Base-by-base conservation (phyloP, 2,113 vertebrate species). In the Oreotrochilus melanogaster region DNA sequence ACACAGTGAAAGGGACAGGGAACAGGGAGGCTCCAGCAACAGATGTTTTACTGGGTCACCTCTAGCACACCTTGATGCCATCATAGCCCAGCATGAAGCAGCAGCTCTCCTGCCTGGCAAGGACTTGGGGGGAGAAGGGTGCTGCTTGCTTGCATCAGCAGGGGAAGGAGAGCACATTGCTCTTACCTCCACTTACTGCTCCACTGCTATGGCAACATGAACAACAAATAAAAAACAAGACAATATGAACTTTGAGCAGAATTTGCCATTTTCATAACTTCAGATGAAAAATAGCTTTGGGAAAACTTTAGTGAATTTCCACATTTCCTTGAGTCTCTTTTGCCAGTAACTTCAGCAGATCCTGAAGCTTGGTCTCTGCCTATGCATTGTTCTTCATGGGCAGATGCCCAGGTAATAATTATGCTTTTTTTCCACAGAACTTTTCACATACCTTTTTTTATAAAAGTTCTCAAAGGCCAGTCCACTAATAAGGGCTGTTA, bases 91-190 rank as follows among this genome's bases (percentile, higher is more conserved):
- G 27, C 24, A 2, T 1, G 18, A 15, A 83, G 7, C 25, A 50
- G 5, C 31, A 79, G 28, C 37, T 60, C 33, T 42, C 15, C 33
- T 25, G 2, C 4, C 48, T 15, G 7, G 7, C 62, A 27, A 53
- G 35, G 24, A 7, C 48, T 2, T 0, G 0, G 15, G 27, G 18
- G 19, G 16, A 11, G 62, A 48, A 57, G 21, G 1, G 2, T 8
- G 39, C 19, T 8, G 39, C 19, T 31, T 3, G 0, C 50, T 64
- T 2, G 0, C 47, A 22, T 31, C 50, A 33, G 14, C 3, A 0
- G 45, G 33, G 47, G n/a, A 33, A 35, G 21, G 0, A 16, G 31
- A 66, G 70, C 11, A 0, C 5, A 31, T 19, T 83, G 17, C 48
- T 61, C 47, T 30, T 25, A 89, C 88, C 73, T 89, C 43, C 25